Conservation (phyloP, 1,140 invertebrate species). For the Formica selysi region DNA sequence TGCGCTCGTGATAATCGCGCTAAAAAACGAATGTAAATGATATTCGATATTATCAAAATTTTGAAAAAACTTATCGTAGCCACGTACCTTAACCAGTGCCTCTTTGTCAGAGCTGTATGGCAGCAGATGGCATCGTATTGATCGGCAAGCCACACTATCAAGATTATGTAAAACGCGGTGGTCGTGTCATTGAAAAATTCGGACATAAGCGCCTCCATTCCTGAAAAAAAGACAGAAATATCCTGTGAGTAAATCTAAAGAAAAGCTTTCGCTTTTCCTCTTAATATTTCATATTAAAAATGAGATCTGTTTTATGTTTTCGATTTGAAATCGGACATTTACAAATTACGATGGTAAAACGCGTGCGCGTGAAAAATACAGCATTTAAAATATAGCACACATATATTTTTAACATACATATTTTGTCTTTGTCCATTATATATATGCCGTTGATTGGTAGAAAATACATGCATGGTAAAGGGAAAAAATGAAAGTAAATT, state of each 20-base stretch:
- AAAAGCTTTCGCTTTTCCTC: background rate
- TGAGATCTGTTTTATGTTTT: background rate
- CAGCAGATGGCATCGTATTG: conserved; percentile 99
- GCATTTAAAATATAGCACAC: background rate
- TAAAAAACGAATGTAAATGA: background rate
- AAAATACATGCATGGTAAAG: too few species aligned
- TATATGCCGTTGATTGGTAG: too few species aligned
- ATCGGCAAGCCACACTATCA: conserved; percentile 99
- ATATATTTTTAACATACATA: background rate
- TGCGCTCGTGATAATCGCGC: background rate
- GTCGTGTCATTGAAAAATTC: conserved; percentile 99
- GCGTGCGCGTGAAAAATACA: background rate
- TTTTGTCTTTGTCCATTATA: conserved; percentile 6
- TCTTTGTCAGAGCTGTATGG: conserved; percentile 97
- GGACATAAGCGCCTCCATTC: conserved; percentile 99
- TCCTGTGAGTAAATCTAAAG: background rate
- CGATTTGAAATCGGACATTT: background rate
- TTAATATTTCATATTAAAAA: background rate
- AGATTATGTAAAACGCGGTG: conserved; percentile 99
- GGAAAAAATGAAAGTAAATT: too few species aligned
- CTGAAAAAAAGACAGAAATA: conserved; percentile 87
- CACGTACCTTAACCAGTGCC: conserved; percentile 97
- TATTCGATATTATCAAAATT: background rate
- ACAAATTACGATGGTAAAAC: conserved; percentile 9
- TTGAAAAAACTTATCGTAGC: conserved; percentile 34